These are phyloP conservation scores for Galeopterus variegatus DNA, from an alignment of 2,113 vertebrate genomes.

Conservation along the genomic window DNA sequence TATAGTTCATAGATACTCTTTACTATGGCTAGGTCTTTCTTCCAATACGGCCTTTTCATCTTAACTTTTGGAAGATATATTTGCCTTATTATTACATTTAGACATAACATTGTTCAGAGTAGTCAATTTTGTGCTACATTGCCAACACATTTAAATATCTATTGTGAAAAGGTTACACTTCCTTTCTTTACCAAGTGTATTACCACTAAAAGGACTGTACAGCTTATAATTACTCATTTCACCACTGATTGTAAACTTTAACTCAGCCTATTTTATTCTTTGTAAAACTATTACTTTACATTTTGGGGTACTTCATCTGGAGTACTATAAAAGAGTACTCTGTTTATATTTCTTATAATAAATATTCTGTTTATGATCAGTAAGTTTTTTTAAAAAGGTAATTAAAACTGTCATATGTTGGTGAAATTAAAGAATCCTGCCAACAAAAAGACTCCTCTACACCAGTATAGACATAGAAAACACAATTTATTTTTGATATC, in stretches of 20 bases:
- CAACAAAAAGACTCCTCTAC: background rate
- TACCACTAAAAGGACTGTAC: background rate
- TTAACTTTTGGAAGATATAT: conserved; percentile 50
- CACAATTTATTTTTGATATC: background rate
- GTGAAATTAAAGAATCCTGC: background rate
- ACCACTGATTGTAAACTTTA: background rate
- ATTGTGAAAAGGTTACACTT: background rate
- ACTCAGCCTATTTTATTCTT: conserved; percentile 32
- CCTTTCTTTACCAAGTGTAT: background rate
- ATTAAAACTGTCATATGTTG: background rate
- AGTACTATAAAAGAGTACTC: background rate
- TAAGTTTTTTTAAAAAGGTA: background rate
- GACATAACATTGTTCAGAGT: background rate
- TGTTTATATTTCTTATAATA: background rate
- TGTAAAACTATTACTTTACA: conserved; percentile 48
- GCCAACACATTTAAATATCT: background rate
- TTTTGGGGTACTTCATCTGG: background rate
- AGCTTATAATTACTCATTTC: conserved; percentile 31
- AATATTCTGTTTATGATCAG: background rate
- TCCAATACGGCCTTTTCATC: background rate
- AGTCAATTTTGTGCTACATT: background rate
- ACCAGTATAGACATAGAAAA: background rate
- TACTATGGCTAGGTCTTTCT: background rate
- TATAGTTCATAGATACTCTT: background rate
- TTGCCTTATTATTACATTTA: conserved; percentile 39